Percentiles rank a stretch among this genome's conserved stretches.
Evolutionary conservation across 2,888 invertebrate genomes (phyloP).

Genomic region (Cantharis rustica): DNA sequence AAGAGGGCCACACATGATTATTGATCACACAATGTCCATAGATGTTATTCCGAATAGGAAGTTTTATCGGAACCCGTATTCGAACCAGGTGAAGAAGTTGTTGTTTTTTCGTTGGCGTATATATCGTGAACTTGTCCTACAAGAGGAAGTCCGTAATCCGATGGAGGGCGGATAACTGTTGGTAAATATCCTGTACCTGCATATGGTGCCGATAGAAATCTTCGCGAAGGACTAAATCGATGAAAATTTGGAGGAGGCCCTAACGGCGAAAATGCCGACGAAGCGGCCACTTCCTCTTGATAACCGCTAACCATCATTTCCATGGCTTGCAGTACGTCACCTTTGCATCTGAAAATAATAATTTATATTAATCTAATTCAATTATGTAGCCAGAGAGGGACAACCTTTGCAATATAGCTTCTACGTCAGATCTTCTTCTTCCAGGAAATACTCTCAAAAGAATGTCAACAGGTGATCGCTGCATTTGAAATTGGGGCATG

Average conservation of each 20-base stretch:
- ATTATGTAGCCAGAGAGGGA: background rate
- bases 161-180: constrained; percentile 69
- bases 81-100: constrained; percentile 58
- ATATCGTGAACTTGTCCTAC: constrained; percentile 54
- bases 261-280: constrained; percentile 79
- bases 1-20: background rate
- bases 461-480: constrained; percentile 84
- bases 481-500: constrained; percentile 52
- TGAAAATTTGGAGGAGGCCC: constrained; percentile 65
- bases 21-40: constrained; percentile 18
- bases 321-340: constrained; percentile 91
- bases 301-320: constrained; percentile 80
- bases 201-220: constrained; percentile 82
- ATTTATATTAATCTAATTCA: background rate
- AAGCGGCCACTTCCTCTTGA: constrained; percentile 45
- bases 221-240: constrained; percentile 65
- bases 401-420: constrained; percentile 74
- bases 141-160: constrained; percentile 51
- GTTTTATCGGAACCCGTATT: constrained; percentile 62
- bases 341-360: constrained; percentile 57
- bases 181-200: constrained; percentile 83
- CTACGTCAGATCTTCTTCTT: constrained; percentile 83
- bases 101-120: constrained; percentile 53
- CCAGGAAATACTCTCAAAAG: constrained; percentile 88
- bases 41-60: constrained; percentile 59